Base-by-base conservation (phyloP, 2,113 vertebrate genomes). In the Boulengeromyrus knoepffleri region DNA sequence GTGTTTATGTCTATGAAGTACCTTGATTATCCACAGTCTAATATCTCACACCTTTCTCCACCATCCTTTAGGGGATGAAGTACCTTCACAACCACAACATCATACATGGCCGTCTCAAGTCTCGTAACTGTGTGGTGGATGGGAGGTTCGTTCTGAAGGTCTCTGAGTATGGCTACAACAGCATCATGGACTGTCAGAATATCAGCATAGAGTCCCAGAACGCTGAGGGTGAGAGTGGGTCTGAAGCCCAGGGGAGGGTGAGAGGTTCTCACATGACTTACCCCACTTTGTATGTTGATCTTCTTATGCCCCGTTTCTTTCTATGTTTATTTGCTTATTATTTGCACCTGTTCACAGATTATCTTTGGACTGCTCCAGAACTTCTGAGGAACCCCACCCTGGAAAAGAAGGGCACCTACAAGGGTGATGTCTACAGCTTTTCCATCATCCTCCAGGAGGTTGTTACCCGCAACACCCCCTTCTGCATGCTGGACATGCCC, bases 371-470 rank as follows among this genome's bases (percentile, higher is more conserved):
- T 4, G 96, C 96, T 0, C 96, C 96, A 0, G 96, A 96, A 89
- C 92, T 96, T 88, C 94, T 97, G 45, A 92, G 96, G 47, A 95
- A 96, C 21, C 89, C 91, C 0, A 62, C 24, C 0, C 89, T 95
- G 92, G 93, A 95, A 89, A 93, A 92, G 0, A 92, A 92, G 56
- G 97, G 97, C 0, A 95, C 96, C 0, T 94, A 95, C 80, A 21
- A 95, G 0, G 97, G 97, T 0, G 97, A 98, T 0, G 90, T 97
- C n/a, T 98, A 96, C 92, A 96, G 97, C 88, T 94, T 98, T 85
- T 94, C 96, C 12, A 97, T 98, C 94, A 97, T 98, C 92, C 96
- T 97, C 93, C 97, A 98, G 94, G 97, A 98, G 92, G 96, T 98
- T 1, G 97, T 98, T 90, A 95, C 97, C 74, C 94, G 97, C 10